Conservation (phyloP, 1,140 invertebrate genomes). For the Chionoecetes opilio region DNA sequence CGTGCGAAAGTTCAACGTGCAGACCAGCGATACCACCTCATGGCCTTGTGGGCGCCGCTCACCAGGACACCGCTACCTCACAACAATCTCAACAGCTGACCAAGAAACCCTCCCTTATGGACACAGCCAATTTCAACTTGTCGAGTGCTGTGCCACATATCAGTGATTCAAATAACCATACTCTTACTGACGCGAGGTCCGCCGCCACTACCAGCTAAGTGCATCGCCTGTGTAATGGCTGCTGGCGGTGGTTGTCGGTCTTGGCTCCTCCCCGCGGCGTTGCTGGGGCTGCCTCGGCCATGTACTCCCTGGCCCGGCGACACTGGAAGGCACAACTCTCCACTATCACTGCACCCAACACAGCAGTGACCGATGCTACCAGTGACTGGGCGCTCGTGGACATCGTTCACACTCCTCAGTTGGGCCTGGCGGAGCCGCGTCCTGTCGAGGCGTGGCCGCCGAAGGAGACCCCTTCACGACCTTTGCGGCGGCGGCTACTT, state of each 20-base stretch:
- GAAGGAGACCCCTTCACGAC: neutral
- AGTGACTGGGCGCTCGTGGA: neutral
- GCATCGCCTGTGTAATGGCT: neutral
- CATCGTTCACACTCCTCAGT: neutral
- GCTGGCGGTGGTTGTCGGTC: neutral
- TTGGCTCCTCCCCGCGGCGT: neutral
- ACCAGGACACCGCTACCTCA: neutral
- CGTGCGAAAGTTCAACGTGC: neutral
- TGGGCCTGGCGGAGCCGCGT: neutral
- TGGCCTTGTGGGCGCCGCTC: neutral
- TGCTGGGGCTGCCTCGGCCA: neutral
- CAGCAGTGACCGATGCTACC: neutral
- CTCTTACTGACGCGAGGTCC: neutral
- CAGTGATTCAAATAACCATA: neutral
- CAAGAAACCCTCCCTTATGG: neutral
- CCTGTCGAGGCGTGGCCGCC: neutral
- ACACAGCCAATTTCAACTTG: neutral
- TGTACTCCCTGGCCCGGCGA: slow-evolving; percentile 37
- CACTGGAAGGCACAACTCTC: neutral
- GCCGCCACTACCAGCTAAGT: neutral
- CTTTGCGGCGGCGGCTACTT: slow-evolving; percentile 8
- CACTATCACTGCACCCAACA: neutral
- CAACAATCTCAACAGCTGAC: neutral
- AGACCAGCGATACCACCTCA: neutral
- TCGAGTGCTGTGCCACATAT: neutral